Conservation (phyloP, 2,888 invertebrate genomes). For the Synanthedon formicaeformis region DNA sequence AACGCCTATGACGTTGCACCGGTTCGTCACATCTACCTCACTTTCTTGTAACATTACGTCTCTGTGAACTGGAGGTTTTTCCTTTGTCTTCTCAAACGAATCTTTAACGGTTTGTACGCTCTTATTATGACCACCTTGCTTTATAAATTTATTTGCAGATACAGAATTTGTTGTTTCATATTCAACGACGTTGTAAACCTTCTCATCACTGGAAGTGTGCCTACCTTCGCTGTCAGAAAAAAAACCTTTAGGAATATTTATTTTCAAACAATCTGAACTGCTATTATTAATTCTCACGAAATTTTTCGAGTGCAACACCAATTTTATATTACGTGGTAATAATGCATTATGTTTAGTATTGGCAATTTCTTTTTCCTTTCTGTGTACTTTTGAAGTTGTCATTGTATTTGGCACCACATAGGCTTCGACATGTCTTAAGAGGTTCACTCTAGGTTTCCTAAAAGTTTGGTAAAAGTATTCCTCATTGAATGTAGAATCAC, state of each 20-base stretch:
- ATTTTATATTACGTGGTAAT: slow-evolving; percentile 26
- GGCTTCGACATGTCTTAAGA: slow-evolving; percentile 41
- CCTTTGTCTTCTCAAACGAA: slow-evolving; percentile 21
- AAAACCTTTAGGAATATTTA: slow-evolving; percentile 48
- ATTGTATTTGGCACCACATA: slow-evolving; percentile 49
- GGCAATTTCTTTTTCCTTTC: slow-evolving; percentile 32
- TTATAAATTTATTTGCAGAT: neutral
- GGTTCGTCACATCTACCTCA: slow-evolving; percentile 23
- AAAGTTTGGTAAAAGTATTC: slow-evolving; percentile 23
- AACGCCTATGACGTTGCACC: too few relatives aligned
- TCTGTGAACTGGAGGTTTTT: slow-evolving; percentile 18
- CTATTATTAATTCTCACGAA: slow-evolving; percentile 12
- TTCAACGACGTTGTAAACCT: slow-evolving; percentile 49
- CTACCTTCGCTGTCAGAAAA: slow-evolving; percentile 29
- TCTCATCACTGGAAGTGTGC: slow-evolving; percentile 38
- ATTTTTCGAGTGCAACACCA: slow-evolving; percentile 37
- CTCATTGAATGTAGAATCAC: slow-evolving; percentile 29
- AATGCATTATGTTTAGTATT: slow-evolving; percentile 14
- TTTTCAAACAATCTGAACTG: slow-evolving; percentile 39
- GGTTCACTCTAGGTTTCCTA: slow-evolving; percentile 27
- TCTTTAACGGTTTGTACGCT: slow-evolving; percentile 15
- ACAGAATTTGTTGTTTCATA: slow-evolving; percentile 36
- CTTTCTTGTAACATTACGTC: slow-evolving; percentile 37
- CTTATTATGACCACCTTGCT: neutral
- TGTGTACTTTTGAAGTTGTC: slow-evolving; percentile 12